Conservation (phyloP, 2,888 invertebrate genomes). For the Biston stratarius region DNA sequence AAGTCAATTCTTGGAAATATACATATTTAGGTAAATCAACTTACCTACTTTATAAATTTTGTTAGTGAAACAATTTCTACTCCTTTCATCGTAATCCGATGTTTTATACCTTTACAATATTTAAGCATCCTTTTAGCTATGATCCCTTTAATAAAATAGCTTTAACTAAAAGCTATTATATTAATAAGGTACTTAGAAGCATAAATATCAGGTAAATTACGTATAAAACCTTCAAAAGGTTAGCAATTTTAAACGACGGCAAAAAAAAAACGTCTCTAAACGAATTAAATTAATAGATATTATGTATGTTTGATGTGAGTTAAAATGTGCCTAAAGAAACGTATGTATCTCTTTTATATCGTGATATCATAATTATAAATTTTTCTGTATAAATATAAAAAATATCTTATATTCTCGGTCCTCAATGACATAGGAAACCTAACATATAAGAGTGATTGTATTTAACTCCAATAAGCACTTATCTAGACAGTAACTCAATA, state of each 20-base stretch:
- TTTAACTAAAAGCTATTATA: conserved; percentile 2
- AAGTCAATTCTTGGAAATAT: neutral
- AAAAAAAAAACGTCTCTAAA: neutral
- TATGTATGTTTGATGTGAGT: too few relatives aligned
- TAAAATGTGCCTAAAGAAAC: too few relatives aligned
- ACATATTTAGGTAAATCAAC: neutral
- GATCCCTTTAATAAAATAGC: conserved; percentile 1
- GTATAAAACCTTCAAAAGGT: neutral
- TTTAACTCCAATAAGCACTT: too few relatives aligned
- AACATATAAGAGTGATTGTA: too few relatives aligned
- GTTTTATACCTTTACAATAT: conserved; percentile 1
- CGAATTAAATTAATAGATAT: too few relatives aligned
- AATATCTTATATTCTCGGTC: too few relatives aligned
- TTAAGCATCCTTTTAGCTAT: neutral
- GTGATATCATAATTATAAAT: too few relatives aligned
- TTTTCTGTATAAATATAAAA: too few relatives aligned
- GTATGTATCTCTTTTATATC: too few relatives aligned
- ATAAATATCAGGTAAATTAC: neutral
- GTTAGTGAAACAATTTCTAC: neutral
- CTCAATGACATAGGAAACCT: too few relatives aligned
- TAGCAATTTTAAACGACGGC: neutral
- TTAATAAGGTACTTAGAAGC: neutral
- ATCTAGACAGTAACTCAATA: too few relatives aligned
- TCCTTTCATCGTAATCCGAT: neutral
- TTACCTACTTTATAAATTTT: neutral